Base-by-base conservation (phyloP, 2,888 invertebrate genomes). In the Microplitis deprimator region DNA sequence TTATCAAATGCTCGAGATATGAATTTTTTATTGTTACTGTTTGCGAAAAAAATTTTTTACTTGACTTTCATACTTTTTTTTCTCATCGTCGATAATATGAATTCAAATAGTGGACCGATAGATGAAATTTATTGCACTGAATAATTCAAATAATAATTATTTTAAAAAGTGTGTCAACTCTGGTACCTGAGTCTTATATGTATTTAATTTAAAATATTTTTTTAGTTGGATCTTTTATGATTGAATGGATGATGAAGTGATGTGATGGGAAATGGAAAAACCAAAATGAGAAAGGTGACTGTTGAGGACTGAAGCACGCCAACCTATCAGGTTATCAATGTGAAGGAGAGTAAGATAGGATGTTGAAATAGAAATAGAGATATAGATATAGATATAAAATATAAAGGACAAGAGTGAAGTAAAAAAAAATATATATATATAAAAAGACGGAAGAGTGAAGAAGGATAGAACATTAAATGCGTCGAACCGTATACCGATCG, bases 401-500 rank as follows among this genome's bases (percentile, higher is more conserved):
- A 40, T 16, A n/a, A 8, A 17, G 41, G 39, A n/a, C 13, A 38
- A 39, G 29, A 50, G 16, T 41, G 10, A 16, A 10, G n/a, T 40
- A 69, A 73, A 73, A 50, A 20, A 40, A 67, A 29, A 71, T 5
- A 64, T 64, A 10, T 39, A 68, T n/a, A 70, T n/a, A 20, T 20
- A 20, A 17, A 20, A 20, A 50, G 38, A 38, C 13, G 16, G 40
- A 20, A 20, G 17, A 50, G 59, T 41, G 20, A 69, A 17, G 17
- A 69, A 20, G 60, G 68, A 40, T 16, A 75, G 68, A 50, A 60
- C 20, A 74, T 73, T 78, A 75, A 78, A 76, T 78, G 73, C 79
- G 76, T 74, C 70, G 73, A 76, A 69, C 67, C 71, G 65, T 69
- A 50, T 50, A 74, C 40, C 60, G 77, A 79, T 73, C 77, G 75